A percentile compares a stretch with the other conserved stretches of the same genome.
phyloP scores from a whole-genome alignment of 2,888 invertebrate species.

The Sceliomorpha sp. region DNA sequence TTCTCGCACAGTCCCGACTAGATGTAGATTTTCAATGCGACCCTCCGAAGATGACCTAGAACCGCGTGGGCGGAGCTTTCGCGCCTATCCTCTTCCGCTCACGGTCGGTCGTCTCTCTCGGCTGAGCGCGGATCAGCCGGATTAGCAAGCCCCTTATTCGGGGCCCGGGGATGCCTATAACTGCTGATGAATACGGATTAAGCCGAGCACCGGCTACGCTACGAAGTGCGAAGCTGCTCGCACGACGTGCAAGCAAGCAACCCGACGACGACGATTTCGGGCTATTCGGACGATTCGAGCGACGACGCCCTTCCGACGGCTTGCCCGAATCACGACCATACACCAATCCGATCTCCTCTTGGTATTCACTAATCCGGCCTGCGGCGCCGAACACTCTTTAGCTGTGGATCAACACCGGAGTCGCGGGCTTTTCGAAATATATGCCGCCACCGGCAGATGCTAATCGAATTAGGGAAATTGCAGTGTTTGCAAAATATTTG shows the following conservation, averaged over 20 bases:
- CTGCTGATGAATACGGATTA: conserved; percentile 78
- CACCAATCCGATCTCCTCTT: conserved; percentile 38
- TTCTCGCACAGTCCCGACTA: conserved; percentile 46
- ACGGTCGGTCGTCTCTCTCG: conserved; percentile 56
- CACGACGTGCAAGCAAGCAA: conserved; percentile 42
- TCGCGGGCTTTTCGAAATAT: conserved; percentile 26
- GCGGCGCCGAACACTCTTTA: conserved; percentile 67
- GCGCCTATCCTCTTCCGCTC: conserved; percentile 33
- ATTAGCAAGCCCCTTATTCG: conserved; percentile 72
- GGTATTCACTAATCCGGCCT: conserved; percentile 65
- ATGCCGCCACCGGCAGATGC: neutral
- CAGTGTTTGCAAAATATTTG: neutral
- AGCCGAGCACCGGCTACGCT: conserved; percentile 66
- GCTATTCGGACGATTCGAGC: conserved; percentile 25
- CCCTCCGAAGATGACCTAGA: conserved; percentile 59
- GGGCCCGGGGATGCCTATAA: conserved; percentile 70
- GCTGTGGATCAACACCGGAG: conserved; percentile 64
- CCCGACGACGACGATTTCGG: conserved; percentile 55
- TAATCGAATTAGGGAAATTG: conserved; percentile 6
- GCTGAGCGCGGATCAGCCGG: conserved; percentile 77
- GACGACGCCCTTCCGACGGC: conserved; percentile 31
- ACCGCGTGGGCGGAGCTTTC: conserved; percentile 57
- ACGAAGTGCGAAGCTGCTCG: conserved; percentile 65
- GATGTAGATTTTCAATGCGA: conserved; percentile 36
- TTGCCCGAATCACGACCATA: conserved; percentile 36